Evolutionary conservation across 1,140 invertebrate genomes (phyloP).

Genomic region (Drosophila sturtevanti): DNA sequence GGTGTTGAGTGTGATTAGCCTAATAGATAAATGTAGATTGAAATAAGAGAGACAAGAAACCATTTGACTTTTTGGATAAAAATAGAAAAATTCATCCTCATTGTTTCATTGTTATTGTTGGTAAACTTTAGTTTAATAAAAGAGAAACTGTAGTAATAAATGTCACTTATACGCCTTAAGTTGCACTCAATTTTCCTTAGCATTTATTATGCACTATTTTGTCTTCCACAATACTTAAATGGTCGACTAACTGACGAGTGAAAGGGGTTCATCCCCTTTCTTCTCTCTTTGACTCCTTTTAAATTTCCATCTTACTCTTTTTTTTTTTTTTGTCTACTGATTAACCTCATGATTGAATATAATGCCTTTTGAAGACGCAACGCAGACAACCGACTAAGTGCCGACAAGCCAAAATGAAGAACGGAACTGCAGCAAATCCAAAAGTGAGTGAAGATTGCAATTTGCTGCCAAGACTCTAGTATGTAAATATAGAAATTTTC

Average conservation of each 20-base stretch:
- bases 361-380: conserved; percentile 53
- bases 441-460: neutral
- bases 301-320: conserved; percentile 12
- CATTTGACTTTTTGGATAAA: neutral
- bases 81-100: no score
- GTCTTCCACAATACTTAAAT: conserved; percentile 29
- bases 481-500: neutral
- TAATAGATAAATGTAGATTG: conserved; percentile 38
- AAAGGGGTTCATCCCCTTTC: neutral
- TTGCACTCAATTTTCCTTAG: conserved; percentile 14
- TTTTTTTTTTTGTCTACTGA: conserved; percentile 53
- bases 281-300: no score
- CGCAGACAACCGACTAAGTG: conserved; percentile 52
- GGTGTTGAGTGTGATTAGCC: conserved; percentile 48
- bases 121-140: neutral
- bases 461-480: neutral
- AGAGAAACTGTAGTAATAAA: neutral
- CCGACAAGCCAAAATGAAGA: conserved; percentile 22
- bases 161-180: conserved; percentile 47
- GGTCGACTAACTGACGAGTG: neutral
- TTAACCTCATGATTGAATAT: conserved; percentile 69
- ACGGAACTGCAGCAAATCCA: conserved; percentile 43
- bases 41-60: neutral
- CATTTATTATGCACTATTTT: conserved; percentile 42
- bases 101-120: neutral